These are phyloP conservation scores for Heteronetta atricapilla DNA, from an alignment of 2,113 vertebrate genomes.

Conservation along the genomic window DNA sequence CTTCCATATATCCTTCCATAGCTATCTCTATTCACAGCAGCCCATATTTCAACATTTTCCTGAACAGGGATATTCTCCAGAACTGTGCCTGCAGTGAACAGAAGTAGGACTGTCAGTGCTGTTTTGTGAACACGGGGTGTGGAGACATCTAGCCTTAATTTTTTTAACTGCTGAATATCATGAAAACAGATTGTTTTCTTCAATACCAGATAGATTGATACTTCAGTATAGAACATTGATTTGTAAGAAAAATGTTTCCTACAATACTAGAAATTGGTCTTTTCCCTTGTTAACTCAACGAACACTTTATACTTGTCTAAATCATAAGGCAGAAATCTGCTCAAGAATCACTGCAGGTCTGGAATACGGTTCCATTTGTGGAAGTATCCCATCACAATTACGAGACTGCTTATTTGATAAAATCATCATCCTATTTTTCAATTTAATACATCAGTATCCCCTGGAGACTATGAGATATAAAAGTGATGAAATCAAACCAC, in stretches of 20 bases:
- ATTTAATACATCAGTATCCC: not conserved
- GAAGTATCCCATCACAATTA: constrained; percentile 15
- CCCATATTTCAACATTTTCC: not conserved
- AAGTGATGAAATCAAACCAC: not conserved
- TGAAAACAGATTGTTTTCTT: not conserved
- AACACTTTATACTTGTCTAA: not conserved
- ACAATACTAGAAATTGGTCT: not conserved
- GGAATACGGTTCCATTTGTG: not conserved
- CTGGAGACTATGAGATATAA: not conserved
- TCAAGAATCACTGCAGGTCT: not conserved
- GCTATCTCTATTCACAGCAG: not conserved
- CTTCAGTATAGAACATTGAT: not conserved
- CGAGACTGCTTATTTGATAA: constrained; percentile 13
- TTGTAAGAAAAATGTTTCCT: constrained; percentile 20
- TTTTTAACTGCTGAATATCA: not conserved
- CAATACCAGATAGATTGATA: not conserved
- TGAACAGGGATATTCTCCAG: not conserved
- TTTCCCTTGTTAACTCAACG: constrained; percentile 3
- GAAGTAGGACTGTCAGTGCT: not conserved
- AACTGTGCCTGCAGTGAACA: not conserved
- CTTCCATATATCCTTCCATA: not conserved
- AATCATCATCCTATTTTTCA: constrained; percentile 6
- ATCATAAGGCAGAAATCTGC: not conserved
- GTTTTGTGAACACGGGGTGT: not conserved
- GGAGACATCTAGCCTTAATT: not conserved